Base-by-base conservation (phyloP, 2,888 invertebrate species). In the Protophormia terraenovae region DNA sequence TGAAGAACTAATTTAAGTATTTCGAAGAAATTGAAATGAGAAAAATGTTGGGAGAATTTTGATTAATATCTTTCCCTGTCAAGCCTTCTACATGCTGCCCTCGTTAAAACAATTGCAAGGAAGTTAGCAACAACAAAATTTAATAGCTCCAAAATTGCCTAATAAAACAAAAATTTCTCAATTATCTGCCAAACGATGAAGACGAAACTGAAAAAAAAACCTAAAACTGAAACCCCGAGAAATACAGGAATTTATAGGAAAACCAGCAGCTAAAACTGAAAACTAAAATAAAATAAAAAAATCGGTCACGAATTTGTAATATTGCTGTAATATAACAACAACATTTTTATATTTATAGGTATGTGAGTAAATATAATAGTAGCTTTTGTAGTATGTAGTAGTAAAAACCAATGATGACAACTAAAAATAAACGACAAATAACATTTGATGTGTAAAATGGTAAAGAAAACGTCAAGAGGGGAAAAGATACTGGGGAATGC, bases 291-390 rank as follows among this genome's bases (percentile, higher is more conserved):
- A 67, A 27, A 24, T 14, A 6, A 14, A 27, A 38, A 80, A 73
- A 82, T 81, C 73, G 78, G 81, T 75, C 84, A 85, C 82, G 84
- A 82, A 78, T 78, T 85, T 77, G 82, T 78, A 78, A 75, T 81
- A 73, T 62, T n/a, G 22, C 32, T 55, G 62, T 50, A 67, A 81
- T 76, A 16, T 22, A 38, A 72, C 41, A 60, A 79, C n/a, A 75
- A 53, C 47, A 27, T 69, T n/a, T 32, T 66, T 66, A 3, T 47
- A 8, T 19, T 19, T 47, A 58, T 60, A 19, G 6, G 35, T 24
- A 55, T 45, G 16, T 35, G 38, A 32, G 22, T 47, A 64, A 16
- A 12, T 38, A 14, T 66, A 64, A 41, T 64, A 76, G 58, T 41
- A 41, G 38, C 41, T n/a, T 24, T 24, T 29, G 47, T 50, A 50